Evolutionary conservation across 2,797 vertebrate genomes (phyloP).

Genomic region (Adrianichthys oophorus): DNA sequence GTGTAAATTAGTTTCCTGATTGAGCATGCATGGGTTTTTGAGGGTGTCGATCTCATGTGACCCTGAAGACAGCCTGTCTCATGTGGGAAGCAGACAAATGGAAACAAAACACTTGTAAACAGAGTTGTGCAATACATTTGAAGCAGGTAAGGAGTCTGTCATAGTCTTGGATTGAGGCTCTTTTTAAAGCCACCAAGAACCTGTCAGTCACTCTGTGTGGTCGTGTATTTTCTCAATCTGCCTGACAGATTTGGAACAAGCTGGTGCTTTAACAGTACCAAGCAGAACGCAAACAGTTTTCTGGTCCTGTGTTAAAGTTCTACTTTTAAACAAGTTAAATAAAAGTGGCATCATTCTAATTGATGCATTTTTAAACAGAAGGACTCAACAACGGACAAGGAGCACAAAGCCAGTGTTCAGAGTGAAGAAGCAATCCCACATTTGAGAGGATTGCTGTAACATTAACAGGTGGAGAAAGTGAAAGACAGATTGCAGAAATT

Average conservation of each 20-base stretch:
- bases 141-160: not conserved
- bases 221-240: conserved; percentile 5
- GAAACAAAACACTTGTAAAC: conserved; percentile 23
- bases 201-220: conserved; percentile 7
- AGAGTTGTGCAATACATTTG: not conserved
- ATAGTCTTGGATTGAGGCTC: not conserved
- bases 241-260: not conserved
- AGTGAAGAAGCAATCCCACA: no score
- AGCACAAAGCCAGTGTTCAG: no score
- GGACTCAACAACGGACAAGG: no score
- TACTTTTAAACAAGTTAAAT: no score
- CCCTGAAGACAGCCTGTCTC: not conserved
- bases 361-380: no score
- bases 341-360: no score
- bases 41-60: not conserved
- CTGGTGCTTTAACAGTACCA: no score
- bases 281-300: no score
- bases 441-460: no score
- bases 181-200: not conserved
- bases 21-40: conserved; percentile 20
- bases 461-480: no score
- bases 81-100: conserved; percentile 4
- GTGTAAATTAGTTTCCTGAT: conserved; percentile 52
- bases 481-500: no score
- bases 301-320: no score